A percentile compares a stretch with the other conserved stretches of the same genome.
These are phyloP conservation scores for Glyptemys insculpta DNA, from an alignment of 2,797 vertebrate genomes.

Conservation along the genomic window DNA sequence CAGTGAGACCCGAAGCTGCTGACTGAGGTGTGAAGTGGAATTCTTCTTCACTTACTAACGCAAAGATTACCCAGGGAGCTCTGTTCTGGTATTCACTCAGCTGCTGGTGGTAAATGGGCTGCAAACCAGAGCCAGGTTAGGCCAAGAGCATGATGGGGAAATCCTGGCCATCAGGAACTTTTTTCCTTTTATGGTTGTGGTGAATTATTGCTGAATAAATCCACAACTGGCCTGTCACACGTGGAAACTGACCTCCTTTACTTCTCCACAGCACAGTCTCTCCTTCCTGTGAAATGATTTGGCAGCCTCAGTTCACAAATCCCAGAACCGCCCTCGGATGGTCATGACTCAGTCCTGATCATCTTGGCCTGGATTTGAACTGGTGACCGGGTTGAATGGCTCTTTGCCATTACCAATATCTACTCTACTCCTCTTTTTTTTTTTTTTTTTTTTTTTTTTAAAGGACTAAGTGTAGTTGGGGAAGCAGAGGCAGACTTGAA, in stretches of 20 bases:
- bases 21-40: background rate
- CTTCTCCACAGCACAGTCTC: background rate
- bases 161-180: accelerated
- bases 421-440: background rate
- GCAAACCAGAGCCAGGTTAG: background rate
- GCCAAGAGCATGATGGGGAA: background rate
- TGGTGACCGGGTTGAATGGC: background rate
- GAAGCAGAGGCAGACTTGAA: conserved; percentile 11
- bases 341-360: accelerated
- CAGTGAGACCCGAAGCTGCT: background rate
- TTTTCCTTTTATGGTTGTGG: background rate
- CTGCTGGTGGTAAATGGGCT: background rate
- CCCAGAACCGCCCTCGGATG: background rate
- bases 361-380: background rate
- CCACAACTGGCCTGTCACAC: background rate
- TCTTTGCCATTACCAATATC: background rate
- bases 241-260: background rate
- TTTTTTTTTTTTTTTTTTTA: background rate
- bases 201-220: background rate
- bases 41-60: accelerated
- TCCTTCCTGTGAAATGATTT: background rate
- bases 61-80: background rate
- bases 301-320: background rate
- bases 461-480: background rate
- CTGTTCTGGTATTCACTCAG: background rate